A percentile compares a stretch with the other conserved stretches of the same genome.
Conservation (phyloP, 2,113 vertebrate species). For the Notarius lentiginosus region DNA sequence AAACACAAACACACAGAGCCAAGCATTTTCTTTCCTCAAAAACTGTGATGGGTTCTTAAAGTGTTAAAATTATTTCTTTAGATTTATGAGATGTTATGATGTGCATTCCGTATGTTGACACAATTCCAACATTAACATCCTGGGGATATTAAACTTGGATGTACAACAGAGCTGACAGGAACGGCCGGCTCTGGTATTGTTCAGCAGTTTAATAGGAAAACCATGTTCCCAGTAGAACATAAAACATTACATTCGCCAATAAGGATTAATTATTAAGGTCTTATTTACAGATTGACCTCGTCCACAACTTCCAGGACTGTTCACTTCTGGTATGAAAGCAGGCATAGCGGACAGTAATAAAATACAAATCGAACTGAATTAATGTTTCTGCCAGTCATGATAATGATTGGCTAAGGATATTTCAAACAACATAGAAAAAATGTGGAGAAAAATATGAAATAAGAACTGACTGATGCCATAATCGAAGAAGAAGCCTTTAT, state of each 20-base stretch:
- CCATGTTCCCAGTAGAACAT: constrained; percentile 44
- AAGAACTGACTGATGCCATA: background rate
- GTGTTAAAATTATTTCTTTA: constrained; percentile 52
- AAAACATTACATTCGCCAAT: constrained; percentile 48
- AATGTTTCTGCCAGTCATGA: background rate
- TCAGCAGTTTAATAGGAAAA: constrained; percentile 53
- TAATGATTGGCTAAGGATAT: background rate
- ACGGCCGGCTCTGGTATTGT: constrained; percentile 46
- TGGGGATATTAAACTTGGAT: constrained; percentile 54
- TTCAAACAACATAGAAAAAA: background rate
- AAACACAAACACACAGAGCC: constrained; percentile 31
- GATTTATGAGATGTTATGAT: constrained; percentile 55
- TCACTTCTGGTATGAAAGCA: background rate
- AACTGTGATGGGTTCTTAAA: constrained; percentile 42
- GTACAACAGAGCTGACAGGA: constrained; percentile 35
- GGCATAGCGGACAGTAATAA: background rate
- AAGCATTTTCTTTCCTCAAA: constrained; percentile 20
- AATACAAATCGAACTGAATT: background rate
- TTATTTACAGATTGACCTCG: constrained; percentile 21
- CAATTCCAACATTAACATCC: constrained; percentile 57
- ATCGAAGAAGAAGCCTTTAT: background rate
- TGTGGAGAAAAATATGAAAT: background rate
- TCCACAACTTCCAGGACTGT: background rate
- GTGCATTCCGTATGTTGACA: constrained; percentile 34
- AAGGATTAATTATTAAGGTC: constrained; percentile 46